Percentiles rank a stretch among this genome's conserved stretches.
Conservation (phyloP, 2,797 vertebrate genomes). For the Rhadinocentrus ornatus region DNA sequence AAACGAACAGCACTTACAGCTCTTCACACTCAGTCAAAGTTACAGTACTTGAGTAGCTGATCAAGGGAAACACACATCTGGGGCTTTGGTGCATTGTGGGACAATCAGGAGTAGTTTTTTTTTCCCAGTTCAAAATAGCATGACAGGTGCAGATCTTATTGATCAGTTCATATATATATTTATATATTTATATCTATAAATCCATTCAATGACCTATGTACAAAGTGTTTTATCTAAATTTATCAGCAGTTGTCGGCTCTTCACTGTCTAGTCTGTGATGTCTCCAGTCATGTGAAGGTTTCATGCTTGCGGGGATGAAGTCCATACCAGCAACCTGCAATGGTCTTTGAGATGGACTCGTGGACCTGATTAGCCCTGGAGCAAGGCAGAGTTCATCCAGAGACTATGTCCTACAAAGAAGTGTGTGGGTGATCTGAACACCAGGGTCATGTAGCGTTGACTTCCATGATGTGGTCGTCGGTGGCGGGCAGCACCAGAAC, state of each 20-base stretch:
- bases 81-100: slow-evolving; percentile 76
- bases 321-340: slow-evolving; percentile 42
- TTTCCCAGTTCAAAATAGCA: slow-evolving; percentile 51
- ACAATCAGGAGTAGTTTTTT: slow-evolving; percentile 56
- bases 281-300: slow-evolving; percentile 62
- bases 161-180: slow-evolving; percentile 64
- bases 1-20: slow-evolving; percentile 27
- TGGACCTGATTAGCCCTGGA: slow-evolving; percentile 32
- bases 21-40: slow-evolving; percentile 48
- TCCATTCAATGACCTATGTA: slow-evolving; percentile 75
- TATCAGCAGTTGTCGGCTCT: slow-evolving; percentile 63
- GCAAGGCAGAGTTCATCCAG: slow-evolving; percentile 56
- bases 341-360: slow-evolving; percentile 38
- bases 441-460: slow-evolving; percentile 92
- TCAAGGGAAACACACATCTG: slow-evolving; percentile 58
- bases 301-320: slow-evolving; percentile 62
- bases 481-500: slow-evolving; percentile 92
- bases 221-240: slow-evolving; percentile 66
- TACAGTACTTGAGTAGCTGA: slow-evolving; percentile 57
- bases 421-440: slow-evolving; percentile 5
- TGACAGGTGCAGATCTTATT: slow-evolving; percentile 38
- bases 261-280: slow-evolving; percentile 50
- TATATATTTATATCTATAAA: slow-evolving; percentile 71
- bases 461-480: slow-evolving; percentile 95
- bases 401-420: slow-evolving; percentile 41